Evolutionary conservation across 2,888 invertebrate species (phyloP).

Genomic region (Clostera curtula): DNA sequence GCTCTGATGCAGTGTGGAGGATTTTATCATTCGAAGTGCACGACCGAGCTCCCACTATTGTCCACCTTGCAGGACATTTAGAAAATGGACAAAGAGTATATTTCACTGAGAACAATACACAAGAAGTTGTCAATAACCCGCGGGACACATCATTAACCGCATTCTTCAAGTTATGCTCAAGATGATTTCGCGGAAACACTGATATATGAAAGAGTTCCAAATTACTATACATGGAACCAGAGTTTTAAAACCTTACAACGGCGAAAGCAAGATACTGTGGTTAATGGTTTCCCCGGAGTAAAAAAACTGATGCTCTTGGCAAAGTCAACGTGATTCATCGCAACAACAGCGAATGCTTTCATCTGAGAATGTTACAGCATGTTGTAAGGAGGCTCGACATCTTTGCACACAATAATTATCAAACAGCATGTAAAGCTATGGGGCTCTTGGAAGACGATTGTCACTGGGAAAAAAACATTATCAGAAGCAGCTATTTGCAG

Average conservation of each 20-base stretch:
- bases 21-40: conserved; percentile 14
- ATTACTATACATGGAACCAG: conserved; percentile 13
- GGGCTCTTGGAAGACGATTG: conserved; percentile 24
- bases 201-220: conserved; percentile 13
- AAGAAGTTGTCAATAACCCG: conserved; percentile 14
- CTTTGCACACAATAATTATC: conserved; percentile 21
- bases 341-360: conserved; percentile 17
- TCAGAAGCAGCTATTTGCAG: conserved; percentile 17
- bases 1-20: conserved; percentile 14
- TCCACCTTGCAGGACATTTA: too few relatives aligned
- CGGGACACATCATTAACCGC: conserved; percentile 14
- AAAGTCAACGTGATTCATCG: conserved; percentile 17
- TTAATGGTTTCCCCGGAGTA: conserved; percentile 16
- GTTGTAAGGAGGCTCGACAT: conserved; percentile 25
- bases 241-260: conserved; percentile 12
- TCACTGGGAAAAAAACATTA: conserved; percentile 23
- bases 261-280: conserved; percentile 14
- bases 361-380: conserved; percentile 19
- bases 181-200: conserved; percentile 18
- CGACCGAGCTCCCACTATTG: conserved; percentile 4
- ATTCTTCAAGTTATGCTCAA: conserved; percentile 15
- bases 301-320: conserved; percentile 17
- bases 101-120: conserved; percentile 11
- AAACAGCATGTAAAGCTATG: conserved; percentile 17
- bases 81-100: conserved; percentile 7